These are phyloP conservation scores for Ametastegia equiseti DNA, from an alignment of 2,888 invertebrate species.

Conservation along the genomic window DNA sequence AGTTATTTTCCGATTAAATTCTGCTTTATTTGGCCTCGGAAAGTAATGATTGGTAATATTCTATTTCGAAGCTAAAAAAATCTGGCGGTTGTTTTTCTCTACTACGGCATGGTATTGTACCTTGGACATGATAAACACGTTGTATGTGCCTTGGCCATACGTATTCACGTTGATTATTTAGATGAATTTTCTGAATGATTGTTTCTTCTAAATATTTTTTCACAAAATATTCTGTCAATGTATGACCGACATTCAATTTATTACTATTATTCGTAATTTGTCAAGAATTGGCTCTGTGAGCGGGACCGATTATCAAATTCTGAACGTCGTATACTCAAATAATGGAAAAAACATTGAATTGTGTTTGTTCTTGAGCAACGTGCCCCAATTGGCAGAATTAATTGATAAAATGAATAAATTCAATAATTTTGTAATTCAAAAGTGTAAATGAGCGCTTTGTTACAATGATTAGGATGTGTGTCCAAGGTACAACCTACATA, in stretches of 20 bases:
- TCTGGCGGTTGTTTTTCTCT: too few relatives aligned
- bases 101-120: too few relatives aligned
- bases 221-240: constrained; percentile 5
- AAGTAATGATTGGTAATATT: too few relatives aligned
- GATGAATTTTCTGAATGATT: neutral
- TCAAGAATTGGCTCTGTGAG: neutral
- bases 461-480: neutral
- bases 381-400: neutral
- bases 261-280: neutral
- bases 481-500: constrained; percentile 39
- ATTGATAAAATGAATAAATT: neutral
- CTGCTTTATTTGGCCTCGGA: too few relatives aligned
- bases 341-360: constrained; percentile 1
- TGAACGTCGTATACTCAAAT: neutral
- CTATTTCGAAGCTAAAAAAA: too few relatives aligned
- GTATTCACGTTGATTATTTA: neutral
- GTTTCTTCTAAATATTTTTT: neutral
- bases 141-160: too few relatives aligned
- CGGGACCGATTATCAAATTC: neutral
- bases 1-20: too few relatives aligned
- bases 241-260: too few relatives aligned
- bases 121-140: too few relatives aligned
- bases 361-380: neutral
- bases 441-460: neutral
- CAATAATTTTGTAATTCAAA: neutral